Conservation (phyloP, 2,797 vertebrate genomes). For the Ibycter americanus region DNA sequence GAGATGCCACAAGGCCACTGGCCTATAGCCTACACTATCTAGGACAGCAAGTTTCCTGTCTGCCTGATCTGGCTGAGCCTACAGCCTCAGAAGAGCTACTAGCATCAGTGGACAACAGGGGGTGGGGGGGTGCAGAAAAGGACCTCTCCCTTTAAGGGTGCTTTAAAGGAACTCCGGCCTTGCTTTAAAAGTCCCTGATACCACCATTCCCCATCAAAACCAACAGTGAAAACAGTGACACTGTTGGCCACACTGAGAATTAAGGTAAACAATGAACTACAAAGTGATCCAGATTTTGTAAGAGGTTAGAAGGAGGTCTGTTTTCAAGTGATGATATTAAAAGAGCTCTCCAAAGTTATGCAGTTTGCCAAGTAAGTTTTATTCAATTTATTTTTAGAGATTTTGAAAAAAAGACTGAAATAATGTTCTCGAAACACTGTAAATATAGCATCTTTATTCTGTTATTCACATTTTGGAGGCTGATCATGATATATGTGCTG, state of each 20-base stretch:
- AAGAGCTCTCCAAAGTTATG: not conserved
- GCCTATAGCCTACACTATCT: not conserved
- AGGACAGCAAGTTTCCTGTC: not conserved
- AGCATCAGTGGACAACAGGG: not conserved
- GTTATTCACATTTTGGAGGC: not conserved
- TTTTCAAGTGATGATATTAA: not conserved
- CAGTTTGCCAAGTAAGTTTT: not conserved
- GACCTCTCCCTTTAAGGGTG: not conserved
- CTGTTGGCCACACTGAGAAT: not conserved
- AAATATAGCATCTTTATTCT: not conserved
- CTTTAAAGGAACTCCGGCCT: not conserved
- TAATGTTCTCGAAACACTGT: not conserved
- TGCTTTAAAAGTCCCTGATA: not conserved
- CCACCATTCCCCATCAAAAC: not conserved
- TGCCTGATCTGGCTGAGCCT: not conserved
- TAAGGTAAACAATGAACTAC: not conserved
- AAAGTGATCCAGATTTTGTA: not conserved
- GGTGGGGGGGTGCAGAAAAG: not conserved
- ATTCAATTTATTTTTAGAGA: not conserved
- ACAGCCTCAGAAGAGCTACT: not conserved
- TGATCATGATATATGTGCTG: not conserved
- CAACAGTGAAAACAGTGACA: not conserved
- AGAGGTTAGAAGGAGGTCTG: not conserved
- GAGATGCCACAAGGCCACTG: not conserved
- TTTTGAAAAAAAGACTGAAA: not conserved